These are phyloP conservation scores for Drosophila cracens DNA, from an alignment of 2,888 invertebrate genomes.

Conservation along the genomic window DNA sequence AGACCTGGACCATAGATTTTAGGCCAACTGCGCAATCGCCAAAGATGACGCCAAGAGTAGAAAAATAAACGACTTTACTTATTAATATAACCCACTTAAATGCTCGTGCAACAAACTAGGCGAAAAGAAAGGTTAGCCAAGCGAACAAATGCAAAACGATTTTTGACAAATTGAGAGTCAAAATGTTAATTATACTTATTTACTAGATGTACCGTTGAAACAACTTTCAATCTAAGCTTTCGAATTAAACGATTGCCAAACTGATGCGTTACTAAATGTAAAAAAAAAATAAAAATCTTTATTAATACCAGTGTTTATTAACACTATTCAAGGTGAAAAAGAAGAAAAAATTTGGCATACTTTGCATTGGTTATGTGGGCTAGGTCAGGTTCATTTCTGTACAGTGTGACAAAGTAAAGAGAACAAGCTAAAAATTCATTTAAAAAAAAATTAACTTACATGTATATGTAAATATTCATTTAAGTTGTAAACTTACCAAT, in stretches of 20 bases:
- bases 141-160: conserved; percentile 37
- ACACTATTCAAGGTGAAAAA: not conserved
- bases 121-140: conserved; percentile 39
- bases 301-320: not conserved
- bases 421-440: not conserved
- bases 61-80: conserved; percentile 43
- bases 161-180: conserved; percentile 14
- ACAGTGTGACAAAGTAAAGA: not conserved
- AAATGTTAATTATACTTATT: conserved; percentile 26
- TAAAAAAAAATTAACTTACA: not conserved
- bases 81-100: conserved; percentile 68
- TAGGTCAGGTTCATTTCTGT: conserved; percentile 31
- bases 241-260: conserved; percentile 2
- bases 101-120: conserved; percentile 32
- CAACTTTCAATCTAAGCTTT: conserved; percentile 21
- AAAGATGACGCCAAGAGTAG: conserved; percentile 46
- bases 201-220: conserved; percentile 7
- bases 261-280: not conserved
- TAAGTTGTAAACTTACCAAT: conserved; percentile 20
- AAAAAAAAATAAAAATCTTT: not conserved
- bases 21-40: conserved; percentile 44
- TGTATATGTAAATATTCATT: not conserved
- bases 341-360: not conserved
- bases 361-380: conserved; percentile 10
- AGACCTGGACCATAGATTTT: conserved; percentile 33